Evolutionary conservation across 2,797 vertebrate species (phyloP).

Genomic region (Eulemur albifrons): DNA sequence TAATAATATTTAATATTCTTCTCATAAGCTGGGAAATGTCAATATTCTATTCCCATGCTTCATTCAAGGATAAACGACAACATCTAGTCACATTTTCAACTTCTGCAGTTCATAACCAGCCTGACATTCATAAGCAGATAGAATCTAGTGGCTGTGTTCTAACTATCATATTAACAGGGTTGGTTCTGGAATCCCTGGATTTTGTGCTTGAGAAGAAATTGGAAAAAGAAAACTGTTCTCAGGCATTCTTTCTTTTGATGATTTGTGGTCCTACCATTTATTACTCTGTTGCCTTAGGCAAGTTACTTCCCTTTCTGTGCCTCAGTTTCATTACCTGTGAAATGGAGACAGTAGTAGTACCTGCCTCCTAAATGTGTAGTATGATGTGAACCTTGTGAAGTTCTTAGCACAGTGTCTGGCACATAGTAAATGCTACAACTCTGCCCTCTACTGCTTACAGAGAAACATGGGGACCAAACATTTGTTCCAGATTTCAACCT

Average conservation of each 20-base stretch:
- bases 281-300: not conserved
- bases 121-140: not conserved
- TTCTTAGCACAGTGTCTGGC: not conserved
- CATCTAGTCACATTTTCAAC: not conserved
- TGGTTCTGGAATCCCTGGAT: not conserved
- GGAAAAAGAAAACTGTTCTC: not conserved
- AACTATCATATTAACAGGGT: not conserved
- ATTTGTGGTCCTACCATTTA: not conserved
- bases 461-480: not conserved
- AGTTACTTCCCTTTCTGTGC: not conserved
- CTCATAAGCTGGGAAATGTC: not conserved
- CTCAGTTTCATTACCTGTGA: not conserved
- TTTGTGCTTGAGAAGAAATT: not conserved
- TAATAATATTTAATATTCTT: not conserved
- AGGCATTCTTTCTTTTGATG: not conserved
- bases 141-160: not conserved
- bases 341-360: not conserved
- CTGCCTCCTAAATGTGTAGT: not conserved
- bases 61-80: not conserved
- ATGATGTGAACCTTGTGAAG: not conserved
- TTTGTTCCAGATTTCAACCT: not conserved
- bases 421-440: not conserved
- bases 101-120: not conserved
- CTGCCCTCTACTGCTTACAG: constrained; percentile 1
- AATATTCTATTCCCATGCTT: not conserved